Evolutionary conservation across 2,797 vertebrate species (phyloP).

Genomic region (Peromyscus melanophrys): DNA sequence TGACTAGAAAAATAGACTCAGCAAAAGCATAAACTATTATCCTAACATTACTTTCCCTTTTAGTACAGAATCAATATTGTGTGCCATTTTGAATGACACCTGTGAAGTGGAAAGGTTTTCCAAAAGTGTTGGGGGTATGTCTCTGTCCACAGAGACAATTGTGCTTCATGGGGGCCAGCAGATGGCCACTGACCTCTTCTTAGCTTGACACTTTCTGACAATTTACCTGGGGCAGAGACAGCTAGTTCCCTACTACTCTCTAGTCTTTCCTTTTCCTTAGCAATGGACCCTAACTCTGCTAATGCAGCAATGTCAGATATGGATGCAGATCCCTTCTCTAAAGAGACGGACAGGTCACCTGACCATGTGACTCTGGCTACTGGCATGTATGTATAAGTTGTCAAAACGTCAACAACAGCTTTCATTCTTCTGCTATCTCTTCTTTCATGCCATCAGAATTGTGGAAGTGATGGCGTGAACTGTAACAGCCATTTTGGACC

Average conservation of each 20-base stretch:
- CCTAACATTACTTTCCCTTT: neutral
- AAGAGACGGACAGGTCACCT: neutral
- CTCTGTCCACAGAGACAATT: neutral
- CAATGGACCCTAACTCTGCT: conserved; percentile 8
- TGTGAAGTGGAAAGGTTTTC: conserved; percentile 21
- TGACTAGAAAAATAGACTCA: conserved; percentile 47
- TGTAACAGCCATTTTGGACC: neutral
- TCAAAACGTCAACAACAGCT: neutral
- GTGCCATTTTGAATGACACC: conserved; percentile 11
- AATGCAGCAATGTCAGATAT: neutral
- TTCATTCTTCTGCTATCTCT: neutral
- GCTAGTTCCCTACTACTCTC: neutral
- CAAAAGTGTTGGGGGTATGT: neutral
- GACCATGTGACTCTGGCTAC: neutral
- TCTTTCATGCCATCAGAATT: conserved; percentile 15
- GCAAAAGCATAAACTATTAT: conserved; percentile 14
- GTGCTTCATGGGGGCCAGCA: neutral
- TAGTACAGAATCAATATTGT: neutral
- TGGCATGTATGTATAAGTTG: neutral
- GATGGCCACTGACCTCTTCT: conserved; percentile 7
- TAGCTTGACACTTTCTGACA: neutral
- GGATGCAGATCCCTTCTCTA: neutral
- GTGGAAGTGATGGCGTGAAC: neutral
- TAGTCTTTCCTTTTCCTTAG: conserved; percentile 29
- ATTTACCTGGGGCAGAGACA: neutral